phyloP scores from a whole-genome alignment of 2,113 vertebrate genomes.

The Gopherus evgoodei region DNA sequence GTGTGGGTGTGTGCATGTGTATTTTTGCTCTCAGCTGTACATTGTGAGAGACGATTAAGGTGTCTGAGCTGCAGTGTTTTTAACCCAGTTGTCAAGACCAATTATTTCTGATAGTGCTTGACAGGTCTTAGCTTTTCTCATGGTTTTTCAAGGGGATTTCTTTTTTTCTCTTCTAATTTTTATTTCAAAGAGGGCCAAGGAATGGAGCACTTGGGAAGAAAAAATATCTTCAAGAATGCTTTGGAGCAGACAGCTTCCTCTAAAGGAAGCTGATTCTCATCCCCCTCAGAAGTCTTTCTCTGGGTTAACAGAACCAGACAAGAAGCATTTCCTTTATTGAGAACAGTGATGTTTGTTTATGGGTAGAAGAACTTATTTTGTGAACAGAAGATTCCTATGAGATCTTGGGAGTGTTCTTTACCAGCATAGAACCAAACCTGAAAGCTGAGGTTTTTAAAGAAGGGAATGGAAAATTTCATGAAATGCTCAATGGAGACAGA shows the following conservation, averaged over 20 bases:
- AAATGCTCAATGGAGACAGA: not conserved
- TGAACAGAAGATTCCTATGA: not conserved
- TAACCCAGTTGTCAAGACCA: constrained; percentile 32
- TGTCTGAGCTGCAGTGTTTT: constrained; percentile 21
- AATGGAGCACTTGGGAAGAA: not conserved
- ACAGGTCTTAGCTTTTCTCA: not conserved
- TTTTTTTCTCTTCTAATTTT: not conserved
- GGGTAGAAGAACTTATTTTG: not conserved
- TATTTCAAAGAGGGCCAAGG: constrained; percentile 5
- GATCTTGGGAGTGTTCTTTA: not conserved
- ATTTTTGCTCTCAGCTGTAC: not conserved
- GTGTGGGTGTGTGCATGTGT: not conserved
- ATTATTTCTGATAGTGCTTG: constrained; percentile 37
- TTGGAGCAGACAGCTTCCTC: not conserved
- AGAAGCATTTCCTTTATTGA: not conserved
- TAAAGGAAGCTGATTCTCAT: constrained; percentile 8
- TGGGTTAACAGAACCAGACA: not conserved
- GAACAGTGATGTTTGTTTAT: not conserved
- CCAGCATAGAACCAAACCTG: not conserved
- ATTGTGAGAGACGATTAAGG: constrained; percentile 20
- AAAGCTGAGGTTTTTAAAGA: not conserved
- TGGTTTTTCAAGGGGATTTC: not conserved
- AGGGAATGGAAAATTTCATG: not conserved
- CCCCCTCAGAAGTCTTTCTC: not conserved
- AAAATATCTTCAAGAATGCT: not conserved